Percentiles rank a stretch among this genome's conserved stretches.
Evolutionary conservation across 2,888 invertebrate species (phyloP).

Genomic region (Acronicta leporina): DNA sequence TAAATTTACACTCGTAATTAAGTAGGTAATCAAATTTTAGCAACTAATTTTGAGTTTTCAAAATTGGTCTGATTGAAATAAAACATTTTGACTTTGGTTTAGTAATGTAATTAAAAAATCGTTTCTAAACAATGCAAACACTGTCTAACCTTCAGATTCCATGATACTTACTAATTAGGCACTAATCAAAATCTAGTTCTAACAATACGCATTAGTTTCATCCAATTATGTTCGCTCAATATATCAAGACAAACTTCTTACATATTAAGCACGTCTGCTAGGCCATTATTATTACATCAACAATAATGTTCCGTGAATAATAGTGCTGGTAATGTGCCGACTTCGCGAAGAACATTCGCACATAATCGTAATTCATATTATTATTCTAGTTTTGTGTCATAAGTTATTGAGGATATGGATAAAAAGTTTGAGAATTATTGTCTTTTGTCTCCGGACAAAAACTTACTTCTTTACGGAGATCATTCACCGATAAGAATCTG

Average conservation of each 20-base stretch:
- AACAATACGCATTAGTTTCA: slow-evolving; percentile 4
- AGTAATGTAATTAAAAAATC: no score
- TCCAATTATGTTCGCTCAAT: slow-evolving; percentile 40
- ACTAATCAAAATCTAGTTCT: slow-evolving; percentile 14
- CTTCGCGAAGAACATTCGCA: slow-evolving; percentile 31
- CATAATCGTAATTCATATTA: slow-evolving; percentile 49
- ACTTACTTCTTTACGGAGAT: no score
- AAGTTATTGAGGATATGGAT: slow-evolving; percentile 29
- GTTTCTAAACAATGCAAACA: no score
- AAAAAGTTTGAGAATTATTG: slow-evolving; percentile 26
- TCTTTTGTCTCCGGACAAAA: neutral
- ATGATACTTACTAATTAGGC: neutral
- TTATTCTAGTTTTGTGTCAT: slow-evolving; percentile 38
- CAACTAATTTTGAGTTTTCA: no score
- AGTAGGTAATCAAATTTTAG: no score
- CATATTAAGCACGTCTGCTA: slow-evolving; percentile 19
- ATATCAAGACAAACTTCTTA: slow-evolving; percentile 39
- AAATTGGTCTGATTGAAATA: no score
- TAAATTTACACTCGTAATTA: no score
- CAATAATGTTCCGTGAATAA: slow-evolving; percentile 50
- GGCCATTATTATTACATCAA: slow-evolving; percentile 44
- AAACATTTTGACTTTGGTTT: no score
- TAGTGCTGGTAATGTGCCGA: slow-evolving; percentile 44
- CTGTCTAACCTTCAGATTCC: no score
- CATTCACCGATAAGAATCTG: no score